Evolutionary conservation across 2,113 vertebrate genomes (phyloP).

Genomic region (Eulemur rufifrons): DNA sequence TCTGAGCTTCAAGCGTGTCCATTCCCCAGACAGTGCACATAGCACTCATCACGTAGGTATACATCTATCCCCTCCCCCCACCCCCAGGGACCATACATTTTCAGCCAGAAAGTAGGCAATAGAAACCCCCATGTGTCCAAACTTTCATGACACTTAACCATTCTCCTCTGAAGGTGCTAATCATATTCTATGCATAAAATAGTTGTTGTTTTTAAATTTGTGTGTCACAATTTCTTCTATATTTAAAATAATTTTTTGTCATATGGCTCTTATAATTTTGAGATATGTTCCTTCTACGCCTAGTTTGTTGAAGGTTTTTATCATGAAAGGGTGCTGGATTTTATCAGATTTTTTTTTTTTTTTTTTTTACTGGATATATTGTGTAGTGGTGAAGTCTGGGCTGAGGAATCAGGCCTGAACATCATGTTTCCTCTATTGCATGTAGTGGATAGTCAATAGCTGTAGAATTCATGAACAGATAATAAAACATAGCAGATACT

Average conservation of each 20-base stretch:
- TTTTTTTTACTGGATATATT: too few species aligned
- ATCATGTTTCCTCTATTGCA: neutral
- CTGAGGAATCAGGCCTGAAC: neutral
- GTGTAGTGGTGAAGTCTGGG: too few species aligned
- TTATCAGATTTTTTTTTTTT: too few species aligned
- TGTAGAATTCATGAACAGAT: neutral
- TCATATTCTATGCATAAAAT: neutral
- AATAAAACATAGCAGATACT: neutral
- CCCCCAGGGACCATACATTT: neutral
- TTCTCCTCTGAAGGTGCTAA: neutral
- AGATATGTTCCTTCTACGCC: too few species aligned
- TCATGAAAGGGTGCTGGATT: too few species aligned
- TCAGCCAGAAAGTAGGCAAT: neutral
- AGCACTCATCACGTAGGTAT: too few species aligned
- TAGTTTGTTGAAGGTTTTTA: too few species aligned
- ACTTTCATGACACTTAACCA: neutral
- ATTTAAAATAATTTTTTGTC: neutral
- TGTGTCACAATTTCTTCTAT: neutral
- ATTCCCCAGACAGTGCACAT: too few species aligned
- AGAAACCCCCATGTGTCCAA: neutral
- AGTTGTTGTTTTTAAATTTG: neutral
- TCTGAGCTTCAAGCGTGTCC: too few species aligned
- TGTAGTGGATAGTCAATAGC: neutral
- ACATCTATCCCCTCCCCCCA: too few species aligned
- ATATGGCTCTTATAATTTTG: too few species aligned